Conservation (phyloP, 2,888 invertebrate genomes). For the Nysson spinosus region DNA sequence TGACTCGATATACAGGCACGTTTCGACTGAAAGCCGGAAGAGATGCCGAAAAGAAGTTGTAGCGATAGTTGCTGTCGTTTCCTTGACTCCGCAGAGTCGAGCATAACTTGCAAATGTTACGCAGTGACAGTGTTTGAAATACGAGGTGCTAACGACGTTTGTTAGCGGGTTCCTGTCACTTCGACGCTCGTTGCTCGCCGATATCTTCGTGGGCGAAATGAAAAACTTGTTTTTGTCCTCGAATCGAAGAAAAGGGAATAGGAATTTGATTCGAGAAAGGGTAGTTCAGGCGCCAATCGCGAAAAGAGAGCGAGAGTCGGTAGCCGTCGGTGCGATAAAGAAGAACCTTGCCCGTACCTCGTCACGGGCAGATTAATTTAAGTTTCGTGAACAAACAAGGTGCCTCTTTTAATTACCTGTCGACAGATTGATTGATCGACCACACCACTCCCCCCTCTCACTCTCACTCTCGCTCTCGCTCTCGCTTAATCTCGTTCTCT, state of each 20-base stretch:
- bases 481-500: not conserved
- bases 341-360: slow-evolving; percentile 31
- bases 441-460: no score
- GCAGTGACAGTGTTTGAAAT: slow-evolving; percentile 37
- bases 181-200: slow-evolving; percentile 25
- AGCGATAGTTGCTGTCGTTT: slow-evolving; percentile 27
- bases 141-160: slow-evolving; percentile 52
- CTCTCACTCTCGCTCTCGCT: no score
- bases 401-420: slow-evolving; percentile 56
- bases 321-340: slow-evolving; percentile 8
- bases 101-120: not conserved
- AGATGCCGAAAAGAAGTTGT: slow-evolving; percentile 20
- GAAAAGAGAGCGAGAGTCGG: not conserved
- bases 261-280: not conserved
- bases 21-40: no score
- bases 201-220: no score
- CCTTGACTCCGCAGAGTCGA: slow-evolving; percentile 19
- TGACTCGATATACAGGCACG: no score
- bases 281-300: not conserved
- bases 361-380: slow-evolving; percentile 54
- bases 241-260: no score
- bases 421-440: slow-evolving; percentile 61
- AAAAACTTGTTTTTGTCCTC: no score
- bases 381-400: slow-evolving; percentile 57
- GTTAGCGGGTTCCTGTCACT: slow-evolving; percentile 43